Conservation (phyloP, 2,888 invertebrate genomes). For the Steinernema hermaphroditum region DNA sequence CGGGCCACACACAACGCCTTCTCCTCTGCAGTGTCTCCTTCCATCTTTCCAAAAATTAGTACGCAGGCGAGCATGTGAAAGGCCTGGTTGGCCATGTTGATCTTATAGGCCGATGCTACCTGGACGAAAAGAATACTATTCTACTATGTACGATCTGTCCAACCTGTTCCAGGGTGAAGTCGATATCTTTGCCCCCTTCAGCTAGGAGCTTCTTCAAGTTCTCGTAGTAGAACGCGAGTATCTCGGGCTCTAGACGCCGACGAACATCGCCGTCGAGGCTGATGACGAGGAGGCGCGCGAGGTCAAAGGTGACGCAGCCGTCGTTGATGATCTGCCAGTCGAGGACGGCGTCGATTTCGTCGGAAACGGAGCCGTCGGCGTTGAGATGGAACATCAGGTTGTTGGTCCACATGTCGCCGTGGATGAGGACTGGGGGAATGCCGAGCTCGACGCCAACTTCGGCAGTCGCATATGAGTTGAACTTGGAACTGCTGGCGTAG, state of each 20-base stretch:
- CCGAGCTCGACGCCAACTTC: background rate
- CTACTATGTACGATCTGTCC: too few relatives aligned
- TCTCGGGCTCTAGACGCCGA: background rate
- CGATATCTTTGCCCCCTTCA: background rate
- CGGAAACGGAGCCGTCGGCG: slow-evolving; percentile 19
- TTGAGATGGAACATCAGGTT: slow-evolving; percentile 26
- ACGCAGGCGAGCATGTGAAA: background rate
- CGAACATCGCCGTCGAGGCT: slow-evolving; percentile 24
- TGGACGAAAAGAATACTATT: background rate
- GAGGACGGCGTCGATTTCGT: slow-evolving; percentile 17
- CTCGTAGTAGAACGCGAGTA: slow-evolving; percentile 15
- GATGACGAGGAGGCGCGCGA: background rate
- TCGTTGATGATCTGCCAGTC: slow-evolving; percentile 32
- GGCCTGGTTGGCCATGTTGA: slow-evolving; percentile 13
- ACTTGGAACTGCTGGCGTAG: slow-evolving; percentile 1
- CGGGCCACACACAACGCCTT: background rate
- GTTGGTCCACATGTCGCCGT: slow-evolving; percentile 31
- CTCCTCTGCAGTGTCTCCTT: background rate
- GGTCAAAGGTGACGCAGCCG: slow-evolving; percentile 20
- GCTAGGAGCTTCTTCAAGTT: background rate
- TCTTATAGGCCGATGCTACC: background rate
- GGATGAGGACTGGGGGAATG: slow-evolving; percentile 10
- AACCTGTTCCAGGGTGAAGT: background rate
- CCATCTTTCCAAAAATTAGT: background rate
- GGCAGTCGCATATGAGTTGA: background rate